Evolutionary conservation across 2,888 invertebrate genomes (phyloP), one percentile per base, ranked within the genome.

Genomic region (Ephialtes manifestator): DNA sequence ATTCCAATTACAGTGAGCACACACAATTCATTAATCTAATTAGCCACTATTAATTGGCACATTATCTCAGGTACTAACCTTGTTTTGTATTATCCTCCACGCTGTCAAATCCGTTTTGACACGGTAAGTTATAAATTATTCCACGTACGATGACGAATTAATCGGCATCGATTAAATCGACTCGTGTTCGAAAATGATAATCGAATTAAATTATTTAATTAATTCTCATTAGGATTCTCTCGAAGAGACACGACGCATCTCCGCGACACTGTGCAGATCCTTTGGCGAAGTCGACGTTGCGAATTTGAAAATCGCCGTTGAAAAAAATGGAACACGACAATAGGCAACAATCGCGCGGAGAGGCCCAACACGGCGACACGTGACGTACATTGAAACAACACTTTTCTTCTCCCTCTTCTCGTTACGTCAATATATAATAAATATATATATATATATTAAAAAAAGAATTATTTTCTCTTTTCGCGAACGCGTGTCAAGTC

Each of bases 171-270:
- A 81, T 51, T 7, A 39, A 13, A 51, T n/a, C n/a, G 35, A 1
- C 5, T 1, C 31, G 68, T 53, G 31, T 28, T 60, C 39, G 18
- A 63, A 18, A 31, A 11, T 31, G 11, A 28, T 58, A 24, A n/a
- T n/a, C 8, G 18, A 35, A 63, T 1, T 0, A 39, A 35, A 65
- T 35, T 31, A 60, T 63, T 20, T 39, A 67, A 80, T 87, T 79
- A 81, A 68, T 79, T 67, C 20, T 65, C 31, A 46, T 92, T 87
- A 90, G 87, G 89, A 92, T 79, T 92, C 92, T 91, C 91, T 92
- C 87, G 92, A 92, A 31, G 93, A 89, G 87, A 90, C 90, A 87
- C 89, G 89, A 82, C 87, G 89, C 92, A 92, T 92, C 89, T 88
- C 88, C 83, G 87, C 87, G 83, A 86, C 88, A 86, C 89, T 90